Base-by-base conservation (phyloP, 2,797 vertebrate genomes). In the Smutsia temminckii region DNA sequence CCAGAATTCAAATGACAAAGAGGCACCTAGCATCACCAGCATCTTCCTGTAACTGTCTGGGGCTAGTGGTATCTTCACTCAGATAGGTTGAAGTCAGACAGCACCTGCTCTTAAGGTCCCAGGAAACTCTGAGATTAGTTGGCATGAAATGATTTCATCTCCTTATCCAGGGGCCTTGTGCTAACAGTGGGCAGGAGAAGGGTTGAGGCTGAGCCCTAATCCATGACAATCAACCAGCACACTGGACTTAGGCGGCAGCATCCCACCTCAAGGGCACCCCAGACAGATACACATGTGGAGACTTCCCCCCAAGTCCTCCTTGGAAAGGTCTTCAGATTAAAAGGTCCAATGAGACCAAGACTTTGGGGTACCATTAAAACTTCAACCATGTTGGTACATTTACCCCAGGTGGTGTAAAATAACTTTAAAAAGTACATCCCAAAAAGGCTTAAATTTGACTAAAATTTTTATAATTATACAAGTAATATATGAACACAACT, bases 381-480 rank as follows among this genome's bases (percentile, higher is more conserved):
- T 57, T 80, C 23, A 61, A 71, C 53, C 34, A 66, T 4, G 8
- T 18, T 1, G 2, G 6, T 14, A 51, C 17, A 12, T 34, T 57
- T n/a, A 42, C 14, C 6, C 37, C 18, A 34, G 11, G 29, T 6
- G 5, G 32, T 8, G 2, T 91, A 75, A 90, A 55, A 49, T 72
- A 87, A 88, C 77, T 79, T 71, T 59, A 77, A 75, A 89, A 85
- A n/a, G 64, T 57, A 69, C 23, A 90, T 71, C 77, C 29, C 57
- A 63, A 59, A 84, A 37, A 75, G 55, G 16, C 75, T 34, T 63
- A 64, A 55, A 64, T 71, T 25, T 89, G 34, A 18, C 29, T 68
- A 32, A 55, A 77, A 2, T 46, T 93, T 81, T 85, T 37, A 21
- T 27, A 79, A 86, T 49, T 34, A 57, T 4, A 37, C 9, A 29